These are phyloP conservation scores for Dichetophora obliterata DNA, from an alignment of 2,888 invertebrate genomes.

Conservation along the genomic window DNA sequence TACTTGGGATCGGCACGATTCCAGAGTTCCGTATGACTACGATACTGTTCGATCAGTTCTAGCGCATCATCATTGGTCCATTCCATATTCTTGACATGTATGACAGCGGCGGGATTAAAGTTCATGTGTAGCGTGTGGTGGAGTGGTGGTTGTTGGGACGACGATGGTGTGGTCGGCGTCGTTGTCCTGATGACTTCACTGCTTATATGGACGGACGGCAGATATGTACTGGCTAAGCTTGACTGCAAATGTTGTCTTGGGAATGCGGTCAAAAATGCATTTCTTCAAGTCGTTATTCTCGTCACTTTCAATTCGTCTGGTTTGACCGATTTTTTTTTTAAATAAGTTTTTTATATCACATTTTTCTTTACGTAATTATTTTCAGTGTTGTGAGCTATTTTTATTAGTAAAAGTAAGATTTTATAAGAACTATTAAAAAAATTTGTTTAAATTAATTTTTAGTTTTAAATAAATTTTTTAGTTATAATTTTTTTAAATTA, in stretches of 20 bases:
- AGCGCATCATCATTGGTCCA: slow-evolving; percentile 69
- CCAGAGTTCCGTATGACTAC: slow-evolving; percentile 67
- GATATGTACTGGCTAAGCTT: background rate
- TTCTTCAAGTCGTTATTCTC: background rate
- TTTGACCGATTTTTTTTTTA: slow-evolving; percentile 5
- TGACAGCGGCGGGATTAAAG: slow-evolving; percentile 56
- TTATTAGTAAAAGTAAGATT: no score
- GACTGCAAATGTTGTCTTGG: background rate
- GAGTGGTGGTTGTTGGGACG: slow-evolving; percentile 19
- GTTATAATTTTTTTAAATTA: no score
- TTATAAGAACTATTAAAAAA: no score
- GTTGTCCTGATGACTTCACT: slow-evolving; percentile 35
- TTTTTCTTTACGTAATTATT: slow-evolving; percentile 22
- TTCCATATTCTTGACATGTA: slow-evolving; percentile 61
- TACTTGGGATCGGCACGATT: slow-evolving; percentile 68
- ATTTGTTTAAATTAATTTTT: no score
- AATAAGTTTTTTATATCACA: slow-evolving; percentile 21
- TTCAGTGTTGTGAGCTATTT: slow-evolving; percentile 20
- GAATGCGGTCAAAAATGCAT: slow-evolving; percentile 26
- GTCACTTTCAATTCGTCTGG: background rate
- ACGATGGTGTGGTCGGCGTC: slow-evolving; percentile 14
- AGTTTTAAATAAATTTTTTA: no score
- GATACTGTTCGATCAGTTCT: slow-evolving; percentile 67
- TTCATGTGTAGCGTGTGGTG: slow-evolving; percentile 55
- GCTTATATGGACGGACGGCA: background rate